Evolutionary conservation across 2,888 invertebrate genomes (phyloP).

Genomic region (Ecdyonurus torrentis): DNA sequence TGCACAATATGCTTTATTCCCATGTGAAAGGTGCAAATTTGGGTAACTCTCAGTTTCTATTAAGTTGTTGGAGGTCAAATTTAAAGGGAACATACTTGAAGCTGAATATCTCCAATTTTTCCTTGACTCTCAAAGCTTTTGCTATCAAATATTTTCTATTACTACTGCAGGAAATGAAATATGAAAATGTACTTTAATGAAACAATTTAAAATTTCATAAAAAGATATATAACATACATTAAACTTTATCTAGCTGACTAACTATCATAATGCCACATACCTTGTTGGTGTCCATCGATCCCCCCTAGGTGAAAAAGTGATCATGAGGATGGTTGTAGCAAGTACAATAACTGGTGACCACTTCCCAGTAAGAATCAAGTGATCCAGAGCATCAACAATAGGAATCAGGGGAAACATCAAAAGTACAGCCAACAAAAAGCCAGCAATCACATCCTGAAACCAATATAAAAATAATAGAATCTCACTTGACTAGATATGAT

Average conservation of each 20-base stretch:
- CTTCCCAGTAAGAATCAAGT: conserved; percentile 45
- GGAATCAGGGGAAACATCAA: conserved; percentile 60
- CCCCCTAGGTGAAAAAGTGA: conserved; percentile 64
- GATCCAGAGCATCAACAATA: conserved; percentile 54
- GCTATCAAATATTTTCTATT: no score
- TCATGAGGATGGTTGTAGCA: conserved; percentile 43
- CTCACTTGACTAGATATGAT: no score
- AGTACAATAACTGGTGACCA: conserved; percentile 48
- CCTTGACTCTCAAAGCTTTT: no score
- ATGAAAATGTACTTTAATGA: neutral
- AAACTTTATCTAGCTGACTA: neutral
- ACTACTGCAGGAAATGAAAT: no score
- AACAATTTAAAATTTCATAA: conserved; percentile 7
- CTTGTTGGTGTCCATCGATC: conserved; percentile 82
- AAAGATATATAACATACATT: neutral
- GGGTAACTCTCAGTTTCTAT: no score
- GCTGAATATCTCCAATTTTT: no score
- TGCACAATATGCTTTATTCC: no score
- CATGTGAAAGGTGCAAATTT: no score
- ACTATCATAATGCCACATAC: conserved; percentile 26
- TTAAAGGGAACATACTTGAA: no score
- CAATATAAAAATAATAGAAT: no score
- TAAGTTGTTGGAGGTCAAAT: no score
- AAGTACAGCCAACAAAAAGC: conserved; percentile 45
- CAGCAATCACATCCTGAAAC: conserved; percentile 75